Evolutionary conservation across 1,140 invertebrate genomes (phyloP).

Genomic region (Manduca sexta): DNA sequence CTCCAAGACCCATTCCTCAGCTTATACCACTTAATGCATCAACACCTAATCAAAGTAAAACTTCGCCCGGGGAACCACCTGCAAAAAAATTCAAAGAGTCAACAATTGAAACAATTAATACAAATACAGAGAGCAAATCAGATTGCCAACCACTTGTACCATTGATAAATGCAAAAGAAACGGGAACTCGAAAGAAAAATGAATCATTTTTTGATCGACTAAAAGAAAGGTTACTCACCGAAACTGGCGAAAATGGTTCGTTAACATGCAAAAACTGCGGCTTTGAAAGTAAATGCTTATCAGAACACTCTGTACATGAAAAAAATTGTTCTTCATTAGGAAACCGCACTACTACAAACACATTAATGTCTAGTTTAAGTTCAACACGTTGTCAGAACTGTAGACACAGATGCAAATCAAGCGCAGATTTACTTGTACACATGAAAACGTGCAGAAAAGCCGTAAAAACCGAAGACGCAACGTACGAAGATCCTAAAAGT

Average conservation of each 20-base stretch:
- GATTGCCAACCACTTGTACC: neutral
- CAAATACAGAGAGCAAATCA: neutral
- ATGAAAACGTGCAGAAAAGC: constrained; percentile 78
- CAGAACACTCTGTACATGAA: constrained; percentile 84
- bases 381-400: constrained; percentile 89
- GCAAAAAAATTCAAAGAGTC: constrained; percentile 56
- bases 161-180: constrained; percentile 30
- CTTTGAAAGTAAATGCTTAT: constrained; percentile 88
- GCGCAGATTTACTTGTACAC: constrained; percentile 82
- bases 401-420: constrained; percentile 87
- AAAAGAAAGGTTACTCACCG: constrained; percentile 80
- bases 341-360: constrained; percentile 42
- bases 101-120: constrained; percentile 11
- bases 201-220: constrained; percentile 87
- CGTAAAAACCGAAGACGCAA: constrained; percentile 40
- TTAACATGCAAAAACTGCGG: constrained; percentile 83
- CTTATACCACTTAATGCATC: constrained; percentile 78
- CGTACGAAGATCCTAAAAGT: constrained; percentile 34
- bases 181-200: constrained; percentile 76
- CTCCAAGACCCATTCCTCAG: constrained; percentile 79
- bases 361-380: constrained; percentile 69
- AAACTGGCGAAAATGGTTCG: constrained; percentile 72
- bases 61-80: constrained; percentile 45
- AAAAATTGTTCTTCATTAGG: constrained; percentile 75
- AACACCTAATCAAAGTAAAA: constrained; percentile 52